Evolutionary conservation across 2,113 vertebrate genomes (phyloP).

Genomic region (Mobula birostris): DNA sequence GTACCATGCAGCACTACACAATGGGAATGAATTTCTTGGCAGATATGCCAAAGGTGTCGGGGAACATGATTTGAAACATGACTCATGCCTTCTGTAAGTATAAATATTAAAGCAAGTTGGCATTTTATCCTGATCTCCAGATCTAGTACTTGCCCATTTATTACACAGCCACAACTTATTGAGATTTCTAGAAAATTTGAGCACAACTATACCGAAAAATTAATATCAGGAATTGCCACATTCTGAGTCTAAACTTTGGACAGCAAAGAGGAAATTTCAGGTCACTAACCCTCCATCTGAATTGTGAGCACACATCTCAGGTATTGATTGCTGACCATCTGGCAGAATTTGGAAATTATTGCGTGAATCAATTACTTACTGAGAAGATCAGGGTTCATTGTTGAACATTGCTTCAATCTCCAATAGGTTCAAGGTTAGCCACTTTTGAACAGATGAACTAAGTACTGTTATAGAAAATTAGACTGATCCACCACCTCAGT

Average conservation of each 20-base stretch:
- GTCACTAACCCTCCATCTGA: neutral
- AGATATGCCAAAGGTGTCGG: neutral
- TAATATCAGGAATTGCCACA: neutral
- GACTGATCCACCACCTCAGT: neutral
- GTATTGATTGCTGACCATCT: neutral
- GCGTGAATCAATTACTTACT: no score
- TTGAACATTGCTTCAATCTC: neutral
- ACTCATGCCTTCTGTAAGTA: neutral
- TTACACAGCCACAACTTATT: neutral
- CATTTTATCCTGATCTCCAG: neutral
- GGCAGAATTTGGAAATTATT: neutral
- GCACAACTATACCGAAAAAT: neutral
- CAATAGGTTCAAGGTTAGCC: neutral
- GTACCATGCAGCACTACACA: no score
- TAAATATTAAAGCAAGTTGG: no score
- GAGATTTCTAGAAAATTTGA: neutral
- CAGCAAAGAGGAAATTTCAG: neutral
- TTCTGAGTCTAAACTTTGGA: neutral
- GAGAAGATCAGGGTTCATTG: neutral
- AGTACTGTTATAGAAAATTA: neutral
- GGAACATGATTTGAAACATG: neutral
- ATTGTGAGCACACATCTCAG: neutral
- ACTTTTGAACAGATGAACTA: neutral
- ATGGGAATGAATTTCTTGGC: neutral
- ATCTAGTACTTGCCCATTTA: neutral